These are phyloP conservation scores for Amphilophus citrinellus DNA, from an alignment of 2,113 vertebrate species.

Conservation along the genomic window DNA sequence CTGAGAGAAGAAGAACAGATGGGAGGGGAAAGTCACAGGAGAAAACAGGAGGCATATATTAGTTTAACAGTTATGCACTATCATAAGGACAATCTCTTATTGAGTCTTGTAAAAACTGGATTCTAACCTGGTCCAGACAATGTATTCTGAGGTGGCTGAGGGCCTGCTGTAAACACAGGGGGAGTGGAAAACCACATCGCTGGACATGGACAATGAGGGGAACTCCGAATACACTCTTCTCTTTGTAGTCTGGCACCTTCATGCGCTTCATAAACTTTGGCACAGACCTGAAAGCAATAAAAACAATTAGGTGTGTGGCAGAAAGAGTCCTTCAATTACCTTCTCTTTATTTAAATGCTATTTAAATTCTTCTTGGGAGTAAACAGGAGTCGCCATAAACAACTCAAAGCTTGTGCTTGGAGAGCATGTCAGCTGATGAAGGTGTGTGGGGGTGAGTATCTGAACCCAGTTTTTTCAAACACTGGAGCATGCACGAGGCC, in stretches of 20 bases:
- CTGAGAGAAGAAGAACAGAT: conserved; percentile 69
- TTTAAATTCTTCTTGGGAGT: conserved; percentile 48
- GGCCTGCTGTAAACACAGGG: conserved; percentile 93
- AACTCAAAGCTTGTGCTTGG: conserved; percentile 39
- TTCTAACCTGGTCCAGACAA: conserved; percentile 94
- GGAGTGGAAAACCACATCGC: conserved; percentile 89
- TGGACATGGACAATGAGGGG: conserved; percentile 93
- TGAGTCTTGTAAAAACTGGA: conserved; percentile 14
- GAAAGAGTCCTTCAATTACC: conserved; percentile 48
- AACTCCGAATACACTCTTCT: conserved; percentile 81
- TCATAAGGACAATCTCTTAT: neutral
- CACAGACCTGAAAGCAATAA: conserved; percentile 71
- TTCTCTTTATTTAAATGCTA: conserved; percentile 9
- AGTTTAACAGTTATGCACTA: neutral
- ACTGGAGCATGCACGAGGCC: neutral
- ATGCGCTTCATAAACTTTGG: conserved; percentile 81
- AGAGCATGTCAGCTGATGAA: neutral
- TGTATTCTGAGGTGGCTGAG: conserved; percentile 88
- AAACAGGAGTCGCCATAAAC: conserved; percentile 34
- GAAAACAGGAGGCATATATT: neutral
- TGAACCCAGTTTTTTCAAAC: neutral
- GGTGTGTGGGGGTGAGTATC: conserved; percentile 1
- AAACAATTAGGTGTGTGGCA: conserved; percentile 52
- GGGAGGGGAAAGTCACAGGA: neutral
- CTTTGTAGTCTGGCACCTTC: conserved; percentile 79